Evolutionary conservation across 2,888 invertebrate genomes (phyloP), one percentile per base, ranked within the genome.

Genomic region (Nymphalis polychloros): DNA sequence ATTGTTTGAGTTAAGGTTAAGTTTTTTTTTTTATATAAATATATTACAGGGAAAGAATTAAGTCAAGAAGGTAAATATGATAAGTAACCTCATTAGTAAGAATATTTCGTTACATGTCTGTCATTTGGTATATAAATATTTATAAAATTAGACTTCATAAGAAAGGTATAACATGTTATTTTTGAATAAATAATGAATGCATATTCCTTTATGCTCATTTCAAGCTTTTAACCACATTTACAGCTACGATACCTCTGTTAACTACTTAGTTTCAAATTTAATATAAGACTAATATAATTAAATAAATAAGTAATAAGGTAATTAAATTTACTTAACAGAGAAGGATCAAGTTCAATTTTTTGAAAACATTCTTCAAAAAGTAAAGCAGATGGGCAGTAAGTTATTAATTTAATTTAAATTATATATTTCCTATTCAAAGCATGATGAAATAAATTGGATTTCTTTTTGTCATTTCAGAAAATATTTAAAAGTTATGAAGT

Each of bases 61-160:
- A 84, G 82, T 50, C 17, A 78, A 35, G 83, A 85, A 80, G 85
- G 85, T 85, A 78, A 67, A 31, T 16, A 13, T 57, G 48, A 19
- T 19, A 23, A 31, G 16, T 10, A 35, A 20, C 8, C 31, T 61
- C 10, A 52, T 23, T 10, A 41, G 4, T 41, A 41, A 2, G 10
- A 13, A 41, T 41, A 13, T 41, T 41, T 41, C 41, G 41, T 41
- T 41, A 41, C 13, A 3, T 41, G 4, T 41, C 10, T 41, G 3
- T 2, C 2, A 41, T 41, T 13, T 10, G 4, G 13, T 13, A 13
- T 13, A 13, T 13, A 13, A 0, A 41, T 41, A 41, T 41, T 13
- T 13, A 1, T 4, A 13, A 13, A 13, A 41, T 13, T 13, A 41
- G 4, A 41, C 41, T 41, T 41, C 13, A 31, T 31, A 31, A 31